A percentile compares a stretch with the other conserved stretches of the same genome.
phyloP scores from a whole-genome alignment of 1,140 invertebrate genomes.

The Harpegnathos saltator region DNA sequence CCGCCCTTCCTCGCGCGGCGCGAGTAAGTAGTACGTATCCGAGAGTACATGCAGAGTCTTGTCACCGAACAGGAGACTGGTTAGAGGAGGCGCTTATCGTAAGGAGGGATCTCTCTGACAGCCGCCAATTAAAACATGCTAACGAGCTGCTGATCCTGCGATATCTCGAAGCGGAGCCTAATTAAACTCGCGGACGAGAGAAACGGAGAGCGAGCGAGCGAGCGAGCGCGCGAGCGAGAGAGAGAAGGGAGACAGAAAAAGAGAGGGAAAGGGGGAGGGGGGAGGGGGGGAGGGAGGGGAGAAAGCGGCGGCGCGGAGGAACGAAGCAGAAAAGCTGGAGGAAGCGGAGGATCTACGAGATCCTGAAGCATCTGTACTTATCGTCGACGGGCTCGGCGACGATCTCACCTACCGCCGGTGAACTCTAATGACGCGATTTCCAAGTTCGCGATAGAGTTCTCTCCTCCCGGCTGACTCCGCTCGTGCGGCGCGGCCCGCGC shows the following conservation, averaged over 20 bases:
- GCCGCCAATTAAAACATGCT: conserved; percentile 86
- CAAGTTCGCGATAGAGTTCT: conserved; percentile 62
- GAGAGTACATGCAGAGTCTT: conserved; percentile 71
- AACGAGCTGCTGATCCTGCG: conserved; percentile 85
- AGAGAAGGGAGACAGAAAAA: conserved; percentile 27
- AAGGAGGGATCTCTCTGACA: conserved; percentile 83
- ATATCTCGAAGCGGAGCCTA: conserved; percentile 80
- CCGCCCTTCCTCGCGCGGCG: conserved; percentile 47
- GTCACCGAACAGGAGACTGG: conserved; percentile 72
- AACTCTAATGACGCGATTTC: conserved; percentile 73
- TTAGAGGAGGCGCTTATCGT: conserved; percentile 76
- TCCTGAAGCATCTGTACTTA: conserved; percentile 68
- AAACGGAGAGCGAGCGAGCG: conserved; percentile 29
- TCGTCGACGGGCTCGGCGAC: conserved; percentile 54
- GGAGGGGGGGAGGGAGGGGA: conserved; percentile 31
- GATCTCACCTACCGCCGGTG: conserved; percentile 55
- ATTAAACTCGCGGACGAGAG: conserved; percentile 79
- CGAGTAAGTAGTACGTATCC: conserved; percentile 72
- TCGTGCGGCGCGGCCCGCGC: conserved; percentile 38
- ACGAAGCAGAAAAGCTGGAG: conserved; percentile 46
- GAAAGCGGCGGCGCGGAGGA: conserved; percentile 26
- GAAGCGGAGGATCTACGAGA: conserved; percentile 68
- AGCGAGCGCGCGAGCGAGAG: too few relatives aligned
- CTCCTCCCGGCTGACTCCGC: conserved; percentile 60
- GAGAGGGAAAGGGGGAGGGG: conserved; percentile 17